Evolutionary conservation across 2,888 invertebrate species (phyloP), one percentile per base, ranked within the genome.

Genomic region (Leptopilina drosophilae): DNA sequence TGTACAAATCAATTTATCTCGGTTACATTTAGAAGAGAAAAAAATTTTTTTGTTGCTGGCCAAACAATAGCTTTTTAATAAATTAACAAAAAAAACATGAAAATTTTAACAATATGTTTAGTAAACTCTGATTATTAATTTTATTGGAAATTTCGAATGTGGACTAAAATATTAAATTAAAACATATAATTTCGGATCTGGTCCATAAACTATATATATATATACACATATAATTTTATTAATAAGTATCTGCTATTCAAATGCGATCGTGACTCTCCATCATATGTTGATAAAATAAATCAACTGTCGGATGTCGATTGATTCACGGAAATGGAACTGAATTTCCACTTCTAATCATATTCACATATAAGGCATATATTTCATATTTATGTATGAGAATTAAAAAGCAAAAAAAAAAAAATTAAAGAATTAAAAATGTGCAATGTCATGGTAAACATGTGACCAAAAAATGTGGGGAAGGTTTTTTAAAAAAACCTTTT

Each of bases 191-290:
- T 73, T 56, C 56, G 53, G 56, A 26, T 56, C 33, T n/a, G 15
- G n/a, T 33, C 11, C 20, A 62, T 62, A 67, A 20, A 14, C 67
- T 67, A 26, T 20, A 62, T 33, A 26, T 20, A 62, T 33, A 33
- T 5, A 42, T 33, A 20, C 20, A 20, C 20, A 33, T 5, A 42
- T 73, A 73, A 73, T 73, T 56, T 73, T 56, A 73, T 26, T 53
- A 56, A 56, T 73, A 49, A 49, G 12, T 33, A 73, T 53, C 73
- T 56, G 73, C 56, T 73, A 73, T 73, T 73, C 73, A 33, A 73
- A 73, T 33, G 73, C 9, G 49, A 73, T 56, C 53, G n/a, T 73
- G 56, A 5, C 56, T 73, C 40, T n/a, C 26, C 40, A 9, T 62
- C 33, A 9, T 20, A 20, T 49, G 9, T 56, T 73, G 40, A 59